Conservation (phyloP, 2,113 vertebrate species). For the Plecotus auritus region DNA sequence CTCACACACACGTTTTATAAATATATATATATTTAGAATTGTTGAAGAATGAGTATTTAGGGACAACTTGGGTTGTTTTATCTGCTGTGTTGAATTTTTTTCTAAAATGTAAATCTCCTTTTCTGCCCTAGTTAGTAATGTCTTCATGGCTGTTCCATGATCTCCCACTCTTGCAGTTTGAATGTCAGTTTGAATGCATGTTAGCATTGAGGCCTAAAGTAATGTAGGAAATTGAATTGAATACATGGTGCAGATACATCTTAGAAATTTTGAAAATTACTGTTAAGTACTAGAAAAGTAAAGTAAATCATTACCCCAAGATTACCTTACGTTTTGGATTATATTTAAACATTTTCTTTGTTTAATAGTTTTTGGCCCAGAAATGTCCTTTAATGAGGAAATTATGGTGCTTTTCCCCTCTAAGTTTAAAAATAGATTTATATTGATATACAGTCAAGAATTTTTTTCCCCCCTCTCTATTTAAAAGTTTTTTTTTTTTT, state of each 20-base stretch:
- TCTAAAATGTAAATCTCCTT: not conserved
- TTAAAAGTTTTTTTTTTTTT: not conserved
- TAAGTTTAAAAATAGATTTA: not conserved
- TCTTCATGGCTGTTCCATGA: not conserved
- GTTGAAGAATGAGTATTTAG: not conserved
- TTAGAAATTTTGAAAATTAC: slow-evolving; percentile 1
- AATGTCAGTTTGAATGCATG: not conserved
- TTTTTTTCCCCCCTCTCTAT: not conserved
- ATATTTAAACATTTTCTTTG: not conserved
- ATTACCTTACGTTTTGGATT: not conserved
- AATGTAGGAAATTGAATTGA: not conserved
- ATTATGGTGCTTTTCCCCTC: not conserved
- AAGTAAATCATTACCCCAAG: not conserved
- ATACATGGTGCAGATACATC: not conserved
- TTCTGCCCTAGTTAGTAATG: not conserved
- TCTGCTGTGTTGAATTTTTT: not conserved
- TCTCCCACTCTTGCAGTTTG: not conserved
- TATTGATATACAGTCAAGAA: not conserved
- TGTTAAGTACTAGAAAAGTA: not conserved
- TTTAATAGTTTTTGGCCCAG: not conserved
- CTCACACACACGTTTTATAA: not conserved
- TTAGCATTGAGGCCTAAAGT: not conserved
- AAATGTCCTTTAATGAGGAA: not conserved
- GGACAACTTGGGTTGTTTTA: not conserved
- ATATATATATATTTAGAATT: not conserved